Conservation (phyloP, 2,888 invertebrate genomes). For the Campoplex nolae region DNA sequence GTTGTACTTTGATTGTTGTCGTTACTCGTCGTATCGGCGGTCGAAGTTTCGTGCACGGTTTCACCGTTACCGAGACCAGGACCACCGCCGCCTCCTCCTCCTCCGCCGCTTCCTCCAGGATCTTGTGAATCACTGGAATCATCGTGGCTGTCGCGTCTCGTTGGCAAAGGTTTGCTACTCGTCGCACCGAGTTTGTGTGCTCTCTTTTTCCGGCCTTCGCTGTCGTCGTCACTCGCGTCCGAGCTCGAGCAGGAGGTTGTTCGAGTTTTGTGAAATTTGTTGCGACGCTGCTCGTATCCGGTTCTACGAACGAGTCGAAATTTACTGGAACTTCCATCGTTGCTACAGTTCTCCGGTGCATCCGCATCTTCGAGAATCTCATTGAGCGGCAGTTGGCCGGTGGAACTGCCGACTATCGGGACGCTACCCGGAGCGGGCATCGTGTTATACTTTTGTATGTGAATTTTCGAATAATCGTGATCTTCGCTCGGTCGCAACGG, state of each 20-base stretch:
- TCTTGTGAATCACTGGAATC: conserved; percentile 95
- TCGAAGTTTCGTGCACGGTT: conserved; percentile 71
- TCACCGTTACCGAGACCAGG: conserved; percentile 81
- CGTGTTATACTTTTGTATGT: conserved; percentile 86
- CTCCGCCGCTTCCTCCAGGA: conserved; percentile 86
- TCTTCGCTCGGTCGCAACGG: conserved; percentile 84
- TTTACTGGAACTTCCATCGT: conserved; percentile 73
- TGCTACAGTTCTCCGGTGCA: conserved; percentile 70
- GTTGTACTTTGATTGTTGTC: conserved; percentile 73
- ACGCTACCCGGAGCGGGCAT: conserved; percentile 86
- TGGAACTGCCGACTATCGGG: conserved; percentile 79
- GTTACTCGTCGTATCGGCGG: conserved; percentile 70
- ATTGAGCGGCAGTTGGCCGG: conserved; percentile 86
- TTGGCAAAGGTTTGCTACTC: conserved; percentile 87
- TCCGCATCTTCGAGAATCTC: conserved; percentile 90
- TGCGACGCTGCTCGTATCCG: conserved; percentile 87
- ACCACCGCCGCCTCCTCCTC: conserved; percentile 83
- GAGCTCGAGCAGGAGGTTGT: conserved; percentile 97
- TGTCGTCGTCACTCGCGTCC: conserved; percentile 96
- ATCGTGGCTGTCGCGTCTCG: conserved; percentile 92
- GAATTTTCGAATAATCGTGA: conserved; percentile 77
- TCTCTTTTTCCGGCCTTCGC: conserved; percentile 92
- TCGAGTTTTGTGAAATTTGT: conserved; percentile 90
- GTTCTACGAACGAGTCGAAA: conserved; percentile 77
- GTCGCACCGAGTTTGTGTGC: conserved; percentile 89